Evolutionary conservation across 1,140 invertebrate species (phyloP).

Genomic region (Vollenhovia emeryi): DNA sequence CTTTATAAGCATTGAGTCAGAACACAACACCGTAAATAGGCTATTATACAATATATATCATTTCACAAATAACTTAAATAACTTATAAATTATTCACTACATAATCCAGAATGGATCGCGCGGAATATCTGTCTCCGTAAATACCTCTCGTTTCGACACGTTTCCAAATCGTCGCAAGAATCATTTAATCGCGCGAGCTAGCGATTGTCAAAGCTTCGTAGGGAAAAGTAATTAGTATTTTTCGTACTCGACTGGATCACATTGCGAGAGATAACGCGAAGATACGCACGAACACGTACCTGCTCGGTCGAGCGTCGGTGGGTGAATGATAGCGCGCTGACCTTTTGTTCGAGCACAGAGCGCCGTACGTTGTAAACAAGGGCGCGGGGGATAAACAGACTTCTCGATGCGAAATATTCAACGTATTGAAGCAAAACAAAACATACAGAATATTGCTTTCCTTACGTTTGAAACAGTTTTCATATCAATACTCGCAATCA

Average conservation of each 20-base stretch:
- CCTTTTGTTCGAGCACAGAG: background rate
- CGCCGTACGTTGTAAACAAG: no score
- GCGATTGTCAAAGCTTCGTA: background rate
- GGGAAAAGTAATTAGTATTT: background rate
- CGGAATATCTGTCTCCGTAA: background rate
- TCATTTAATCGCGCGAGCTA: background rate
- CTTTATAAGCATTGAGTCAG: background rate
- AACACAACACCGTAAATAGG: background rate
- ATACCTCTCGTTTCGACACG: background rate
- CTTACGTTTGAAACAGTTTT: background rate
- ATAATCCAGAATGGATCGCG: background rate
- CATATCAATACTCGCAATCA: background rate
- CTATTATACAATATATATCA: background rate
- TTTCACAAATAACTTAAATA: background rate
- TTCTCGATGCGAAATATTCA: background rate
- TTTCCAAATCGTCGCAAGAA: background rate
- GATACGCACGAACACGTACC: background rate
- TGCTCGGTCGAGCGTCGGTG: background rate
- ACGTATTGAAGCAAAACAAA: background rate
- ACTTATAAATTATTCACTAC: background rate
- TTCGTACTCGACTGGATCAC: background rate
- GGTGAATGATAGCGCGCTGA: background rate
- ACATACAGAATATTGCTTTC: background rate
- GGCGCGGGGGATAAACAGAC: no score
- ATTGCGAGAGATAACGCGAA: background rate